phyloP scores from a whole-genome alignment of 2,113 vertebrate species.

The Limanda limanda region DNA sequence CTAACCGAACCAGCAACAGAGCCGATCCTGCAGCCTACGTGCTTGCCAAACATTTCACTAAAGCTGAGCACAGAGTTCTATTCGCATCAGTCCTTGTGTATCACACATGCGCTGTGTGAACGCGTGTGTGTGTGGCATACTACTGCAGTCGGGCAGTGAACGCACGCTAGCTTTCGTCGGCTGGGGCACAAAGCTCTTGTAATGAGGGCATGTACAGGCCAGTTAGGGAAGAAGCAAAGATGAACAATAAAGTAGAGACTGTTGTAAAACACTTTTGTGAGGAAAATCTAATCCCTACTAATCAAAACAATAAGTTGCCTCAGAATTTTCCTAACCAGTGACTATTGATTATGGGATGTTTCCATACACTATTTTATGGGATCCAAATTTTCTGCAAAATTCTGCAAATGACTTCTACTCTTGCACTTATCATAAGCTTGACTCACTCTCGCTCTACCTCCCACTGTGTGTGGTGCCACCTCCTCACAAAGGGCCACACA shows the following conservation, averaged over 20 bases:
- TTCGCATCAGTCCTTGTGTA: conserved; percentile 30
- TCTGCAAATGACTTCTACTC: no score
- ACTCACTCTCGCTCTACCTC: background rate
- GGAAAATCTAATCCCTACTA: background rate
- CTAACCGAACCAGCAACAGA: conserved; percentile 40
- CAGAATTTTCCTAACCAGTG: background rate
- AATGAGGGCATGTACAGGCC: background rate
- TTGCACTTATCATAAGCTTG: no score
- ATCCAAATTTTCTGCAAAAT: no score
- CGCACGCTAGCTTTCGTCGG: background rate
- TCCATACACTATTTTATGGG: no score
- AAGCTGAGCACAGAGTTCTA: conserved; percentile 30
- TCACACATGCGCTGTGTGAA: background rate
- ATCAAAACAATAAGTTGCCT: background rate
- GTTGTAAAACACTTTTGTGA: background rate
- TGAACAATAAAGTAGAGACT: background rate
- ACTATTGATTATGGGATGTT: no score
- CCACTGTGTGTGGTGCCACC: background rate
- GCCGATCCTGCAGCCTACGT: conserved; percentile 23
- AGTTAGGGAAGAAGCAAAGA: conserved; percentile 9
- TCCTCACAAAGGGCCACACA: background rate
- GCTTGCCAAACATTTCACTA: conserved; percentile 37
- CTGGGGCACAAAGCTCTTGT: conserved; percentile 13
- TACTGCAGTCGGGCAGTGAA: background rate
- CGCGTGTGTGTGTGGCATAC: background rate